Evolutionary conservation across 2,113 vertebrate genomes (phyloP), one percentile per base, ranked within the genome.

Genomic region (Psilopogon haemacephalus): DNA sequence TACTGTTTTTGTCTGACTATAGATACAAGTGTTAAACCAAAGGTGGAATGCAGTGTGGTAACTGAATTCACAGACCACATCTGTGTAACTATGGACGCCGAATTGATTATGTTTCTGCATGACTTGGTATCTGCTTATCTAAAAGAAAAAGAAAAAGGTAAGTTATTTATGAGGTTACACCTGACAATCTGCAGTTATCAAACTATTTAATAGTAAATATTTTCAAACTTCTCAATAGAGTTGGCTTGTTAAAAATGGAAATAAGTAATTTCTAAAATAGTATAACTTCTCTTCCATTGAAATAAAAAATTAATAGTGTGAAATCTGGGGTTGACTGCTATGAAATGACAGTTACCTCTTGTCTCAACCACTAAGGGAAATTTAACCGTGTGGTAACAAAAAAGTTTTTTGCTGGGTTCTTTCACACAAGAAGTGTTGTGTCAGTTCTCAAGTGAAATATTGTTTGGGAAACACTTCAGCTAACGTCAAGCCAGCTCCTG

Each of bases 61-160:
- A 99, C 99, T 12, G 99, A 99, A 97, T 99, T 99, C 97, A 99
- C 99, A 4, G 99, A 99, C 96, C 99, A 99, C 96, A 99, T 99
- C 69, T 99, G 99, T 62, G 99, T 99, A 84, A 99, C 99, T n/a
- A 99, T 99, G 99, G 99, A 99, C 85, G 99, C 99, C 5, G 99
- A 99, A 96, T 91, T 99, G 82, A 99, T 99, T 94, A 99, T 99
- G 99, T 99, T 99, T 92, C 98, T 99, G 24, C 99, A 99, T 38
- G 99, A 99, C 91, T 97, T 99, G 92, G 99, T 99, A 69, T 99
- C 99, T 8, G 99, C 99, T 79, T 99, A 99, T 92, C 97, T 99
- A 76, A 99, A 99, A 97, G 99, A 99, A 96, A 99, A 99, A 94
- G 99, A 99, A 95, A 99, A 99, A 98, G 99, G 99, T 99, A 81